phyloP scores from a whole-genome alignment of 2,888 invertebrate species.

The Subacronicta megacephala region DNA sequence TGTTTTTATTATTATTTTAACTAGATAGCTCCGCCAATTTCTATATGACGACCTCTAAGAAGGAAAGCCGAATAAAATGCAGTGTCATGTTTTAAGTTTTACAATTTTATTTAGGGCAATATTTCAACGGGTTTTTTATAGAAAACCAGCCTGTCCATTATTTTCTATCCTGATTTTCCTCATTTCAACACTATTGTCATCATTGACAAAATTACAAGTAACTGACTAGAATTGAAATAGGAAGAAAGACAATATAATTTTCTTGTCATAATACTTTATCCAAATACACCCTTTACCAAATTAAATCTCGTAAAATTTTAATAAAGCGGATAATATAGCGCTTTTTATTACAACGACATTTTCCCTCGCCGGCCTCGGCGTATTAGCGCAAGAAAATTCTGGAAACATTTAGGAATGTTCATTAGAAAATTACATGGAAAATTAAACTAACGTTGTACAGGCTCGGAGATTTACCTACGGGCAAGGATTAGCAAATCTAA shows the following conservation, averaged over 20 bases:
- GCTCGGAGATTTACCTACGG: not conserved
- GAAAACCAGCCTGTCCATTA: too few species aligned
- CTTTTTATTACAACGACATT: not conserved
- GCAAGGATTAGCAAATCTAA: too few species aligned
- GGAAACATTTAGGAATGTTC: conserved; percentile 9
- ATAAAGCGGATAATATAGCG: conserved; percentile 20
- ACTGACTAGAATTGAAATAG: not conserved
- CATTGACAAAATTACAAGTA: too few species aligned
- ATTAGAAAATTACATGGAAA: conserved; percentile 6
- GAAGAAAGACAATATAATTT: not conserved
- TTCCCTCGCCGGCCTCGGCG: not conserved
- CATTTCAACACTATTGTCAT: too few species aligned
- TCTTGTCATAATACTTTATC: not conserved
- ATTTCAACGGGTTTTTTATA: too few species aligned
- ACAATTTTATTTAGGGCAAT: too few species aligned
- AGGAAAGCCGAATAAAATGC: too few species aligned
- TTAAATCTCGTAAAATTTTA: conserved; percentile 6
- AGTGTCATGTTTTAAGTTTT: too few species aligned
- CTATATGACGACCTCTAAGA: too few species aligned
- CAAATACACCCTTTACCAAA: conserved; percentile 5
- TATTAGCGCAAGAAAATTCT: not conserved
- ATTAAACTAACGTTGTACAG: not conserved
- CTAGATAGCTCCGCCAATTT: too few species aligned
- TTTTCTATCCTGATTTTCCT: too few species aligned
- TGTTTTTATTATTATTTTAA: too few species aligned